These are phyloP conservation scores for Steatornis caripensis DNA, from an alignment of 2,113 vertebrate genomes.

Conservation along the genomic window DNA sequence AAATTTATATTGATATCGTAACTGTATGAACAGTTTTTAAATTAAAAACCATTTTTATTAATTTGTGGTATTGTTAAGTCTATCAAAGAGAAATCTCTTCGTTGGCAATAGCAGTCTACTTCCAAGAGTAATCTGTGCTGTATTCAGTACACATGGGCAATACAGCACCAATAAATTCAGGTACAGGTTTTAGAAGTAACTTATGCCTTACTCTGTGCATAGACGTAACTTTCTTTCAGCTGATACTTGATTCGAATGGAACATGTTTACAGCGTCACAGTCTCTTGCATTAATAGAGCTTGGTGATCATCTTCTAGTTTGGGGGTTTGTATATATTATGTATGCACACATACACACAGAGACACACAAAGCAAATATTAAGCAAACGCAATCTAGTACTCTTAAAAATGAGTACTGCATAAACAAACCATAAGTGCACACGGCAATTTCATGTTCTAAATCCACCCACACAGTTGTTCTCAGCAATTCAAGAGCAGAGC, in stretches of 20 bases:
- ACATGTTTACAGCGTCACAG: background rate
- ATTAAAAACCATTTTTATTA: background rate
- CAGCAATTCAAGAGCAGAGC: conserved; percentile 69
- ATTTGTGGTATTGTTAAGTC: background rate
- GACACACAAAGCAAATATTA: conserved; percentile 51
- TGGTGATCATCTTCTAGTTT: background rate
- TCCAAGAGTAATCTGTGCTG: background rate
- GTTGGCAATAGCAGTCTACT: background rate
- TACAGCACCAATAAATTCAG: background rate
- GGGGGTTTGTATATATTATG: background rate
- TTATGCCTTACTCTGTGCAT: background rate
- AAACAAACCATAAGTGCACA: conserved; percentile 73
- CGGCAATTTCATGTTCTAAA: conserved; percentile 73
- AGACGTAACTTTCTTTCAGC: conserved; percentile 14
- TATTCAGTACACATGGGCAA: background rate
- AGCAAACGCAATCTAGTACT: conserved; percentile 58
- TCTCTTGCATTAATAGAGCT: background rate
- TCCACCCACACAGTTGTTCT: conserved; percentile 75
- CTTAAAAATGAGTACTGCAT: conserved; percentile 65
- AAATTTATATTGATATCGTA: background rate
- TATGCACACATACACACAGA: background rate
- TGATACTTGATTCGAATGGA: background rate
- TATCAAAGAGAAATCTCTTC: background rate
- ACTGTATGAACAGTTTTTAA: background rate
- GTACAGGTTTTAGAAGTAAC: background rate